Conservation (phyloP, 2,797 vertebrate species). For the Emydoidea blandingii region DNA sequence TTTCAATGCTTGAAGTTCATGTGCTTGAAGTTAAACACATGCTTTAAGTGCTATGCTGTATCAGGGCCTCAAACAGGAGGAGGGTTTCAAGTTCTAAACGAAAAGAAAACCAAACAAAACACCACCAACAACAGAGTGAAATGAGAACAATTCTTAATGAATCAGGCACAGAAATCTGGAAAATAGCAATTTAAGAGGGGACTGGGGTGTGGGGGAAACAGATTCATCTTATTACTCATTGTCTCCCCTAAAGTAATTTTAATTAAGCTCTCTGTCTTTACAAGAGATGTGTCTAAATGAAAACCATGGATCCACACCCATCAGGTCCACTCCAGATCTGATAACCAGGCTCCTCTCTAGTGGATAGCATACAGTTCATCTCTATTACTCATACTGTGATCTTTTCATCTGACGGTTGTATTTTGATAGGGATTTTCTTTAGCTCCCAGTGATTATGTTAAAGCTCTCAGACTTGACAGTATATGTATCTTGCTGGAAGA, state of each 20-base stretch:
- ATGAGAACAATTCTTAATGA: neutral
- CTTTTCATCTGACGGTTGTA: slow-evolving; percentile 18
- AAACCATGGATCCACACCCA: neutral
- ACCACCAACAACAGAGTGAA: neutral
- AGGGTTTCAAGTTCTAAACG: neutral
- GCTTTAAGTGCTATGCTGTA: neutral
- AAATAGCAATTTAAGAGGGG: neutral
- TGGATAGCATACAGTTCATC: neutral
- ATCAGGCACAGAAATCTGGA: neutral
- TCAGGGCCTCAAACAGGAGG: neutral
- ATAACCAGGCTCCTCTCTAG: neutral
- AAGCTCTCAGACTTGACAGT: slow-evolving; percentile 44
- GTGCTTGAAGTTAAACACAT: neutral
- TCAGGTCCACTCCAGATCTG: neutral
- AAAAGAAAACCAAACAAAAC: neutral
- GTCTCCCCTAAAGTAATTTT: neutral
- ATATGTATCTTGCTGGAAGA: neutral
- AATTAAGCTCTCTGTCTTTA: neutral
- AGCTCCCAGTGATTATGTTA: slow-evolving; percentile 41
- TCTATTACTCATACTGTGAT: neutral
- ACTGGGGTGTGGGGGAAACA: neutral
- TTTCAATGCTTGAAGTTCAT: neutral
- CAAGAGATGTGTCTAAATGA: neutral
- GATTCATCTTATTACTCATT: neutral
- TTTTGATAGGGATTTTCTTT: slow-evolving; percentile 45